A percentile compares a stretch with the other conserved stretches of the same genome.
Conservation (phyloP, 2,113 vertebrate genomes). For the Phalacrocorax brasilianus region DNA sequence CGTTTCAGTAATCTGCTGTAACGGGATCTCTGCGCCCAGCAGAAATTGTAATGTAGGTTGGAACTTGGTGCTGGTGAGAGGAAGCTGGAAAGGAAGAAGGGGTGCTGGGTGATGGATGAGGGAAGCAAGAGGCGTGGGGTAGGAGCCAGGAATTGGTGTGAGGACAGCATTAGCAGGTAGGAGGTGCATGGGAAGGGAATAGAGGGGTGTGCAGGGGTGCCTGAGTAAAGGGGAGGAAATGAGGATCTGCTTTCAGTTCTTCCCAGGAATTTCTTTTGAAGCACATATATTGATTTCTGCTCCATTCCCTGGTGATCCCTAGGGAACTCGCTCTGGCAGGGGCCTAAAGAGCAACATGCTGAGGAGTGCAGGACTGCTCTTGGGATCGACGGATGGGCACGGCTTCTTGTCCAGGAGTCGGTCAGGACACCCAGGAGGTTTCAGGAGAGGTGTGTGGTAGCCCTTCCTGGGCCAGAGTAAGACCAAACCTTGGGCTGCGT, state of each 20-base stretch:
- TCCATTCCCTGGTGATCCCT: background rate
- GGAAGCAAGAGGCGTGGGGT: background rate
- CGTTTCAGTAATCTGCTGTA: background rate
- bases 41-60: background rate
- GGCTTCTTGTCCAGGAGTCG: accelerated
- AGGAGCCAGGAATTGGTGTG: background rate
- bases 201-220: background rate
- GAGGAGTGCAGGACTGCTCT: background rate
- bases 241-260: background rate
- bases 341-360: background rate
- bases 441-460: accelerated
- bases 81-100: background rate
- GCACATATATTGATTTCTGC: accelerated
- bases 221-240: background rate
- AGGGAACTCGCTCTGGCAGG: background rate
- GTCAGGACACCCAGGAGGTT: background rate
- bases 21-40: background rate
- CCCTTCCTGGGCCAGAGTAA: background rate
- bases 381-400: background rate
- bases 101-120: background rate
- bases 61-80: background rate
- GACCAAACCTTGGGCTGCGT: background rate
- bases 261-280: background rate
- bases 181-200: background rate
- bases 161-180: background rate